Conservation (phyloP, 2,113 vertebrate genomes). For the Mobula birostris region DNA sequence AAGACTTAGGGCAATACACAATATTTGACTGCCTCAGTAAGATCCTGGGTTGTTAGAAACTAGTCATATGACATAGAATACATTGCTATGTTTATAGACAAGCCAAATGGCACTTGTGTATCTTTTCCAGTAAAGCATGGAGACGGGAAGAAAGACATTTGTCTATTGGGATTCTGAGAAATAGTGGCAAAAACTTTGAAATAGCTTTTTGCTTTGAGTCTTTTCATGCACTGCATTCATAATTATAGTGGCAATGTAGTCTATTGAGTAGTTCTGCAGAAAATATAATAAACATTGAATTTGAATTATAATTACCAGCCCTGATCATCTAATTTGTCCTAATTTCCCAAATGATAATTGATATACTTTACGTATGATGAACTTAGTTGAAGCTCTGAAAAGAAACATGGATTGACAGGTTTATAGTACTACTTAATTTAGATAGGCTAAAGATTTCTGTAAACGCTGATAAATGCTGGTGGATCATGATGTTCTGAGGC, state of each 20-base stretch:
- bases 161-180: background rate
- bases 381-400: too few species aligned
- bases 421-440: background rate
- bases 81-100: too few species aligned
- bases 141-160: background rate
- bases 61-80: background rate
- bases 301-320: background rate
- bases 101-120: background rate
- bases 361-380: too few species aligned
- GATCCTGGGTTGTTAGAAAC: background rate
- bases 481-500: background rate
- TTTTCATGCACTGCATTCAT: background rate
- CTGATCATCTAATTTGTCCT: background rate
- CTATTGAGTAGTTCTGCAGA: background rate
- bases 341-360: background rate
- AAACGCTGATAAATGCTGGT: background rate
- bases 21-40: too few species aligned
- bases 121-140: background rate
- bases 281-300: background rate
- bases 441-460: background rate
- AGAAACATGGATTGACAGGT: too few species aligned
- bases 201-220: background rate
- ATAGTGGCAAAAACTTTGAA: background rate
- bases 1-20: too few species aligned
- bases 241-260: background rate